Evolutionary conservation across 1,140 invertebrate species (phyloP).

Genomic region (Bombus affinis): DNA sequence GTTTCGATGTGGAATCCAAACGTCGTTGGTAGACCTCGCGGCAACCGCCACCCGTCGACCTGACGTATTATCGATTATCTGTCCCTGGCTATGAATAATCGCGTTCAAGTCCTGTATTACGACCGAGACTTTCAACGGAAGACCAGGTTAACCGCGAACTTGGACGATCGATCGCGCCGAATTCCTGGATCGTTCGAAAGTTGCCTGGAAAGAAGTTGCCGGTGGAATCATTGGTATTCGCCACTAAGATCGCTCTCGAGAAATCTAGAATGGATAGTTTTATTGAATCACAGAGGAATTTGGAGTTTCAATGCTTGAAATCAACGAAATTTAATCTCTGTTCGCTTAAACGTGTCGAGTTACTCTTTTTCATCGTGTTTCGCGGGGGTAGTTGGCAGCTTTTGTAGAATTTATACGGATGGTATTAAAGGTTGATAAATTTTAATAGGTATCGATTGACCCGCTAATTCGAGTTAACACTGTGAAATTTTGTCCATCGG

Average conservation of each 20-base stretch:
- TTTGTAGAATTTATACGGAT: conserved; percentile 1
- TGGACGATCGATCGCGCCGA: conserved; percentile 31
- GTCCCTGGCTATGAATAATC: conserved; percentile 75
- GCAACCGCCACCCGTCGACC: conserved; percentile 61
- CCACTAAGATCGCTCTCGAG: no score
- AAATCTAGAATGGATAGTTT: background rate
- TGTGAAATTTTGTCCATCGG: background rate
- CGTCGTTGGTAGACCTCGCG: conserved; percentile 64
- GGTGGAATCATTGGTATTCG: no score
- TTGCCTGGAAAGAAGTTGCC: conserved; percentile 22
- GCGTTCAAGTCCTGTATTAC: conserved; percentile 64
- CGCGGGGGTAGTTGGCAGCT: background rate
- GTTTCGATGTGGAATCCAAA: conserved; percentile 66
- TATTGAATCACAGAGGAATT: background rate
- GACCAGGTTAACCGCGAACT: conserved; percentile 58
- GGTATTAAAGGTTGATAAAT: background rate
- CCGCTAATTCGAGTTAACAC: background rate
- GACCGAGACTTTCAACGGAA: conserved; percentile 62
- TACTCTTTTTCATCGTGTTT: background rate
- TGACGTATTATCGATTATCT: conserved; percentile 69
- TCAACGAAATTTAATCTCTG: background rate
- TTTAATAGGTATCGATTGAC: background rate
- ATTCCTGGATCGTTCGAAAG: conserved; percentile 21
- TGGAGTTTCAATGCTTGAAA: background rate
- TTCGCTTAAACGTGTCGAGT: background rate